Percentiles rank a stretch among this genome's conserved stretches.
Evolutionary conservation across 2,113 vertebrate species (phyloP).

Genomic region (Otus sunia): DNA sequence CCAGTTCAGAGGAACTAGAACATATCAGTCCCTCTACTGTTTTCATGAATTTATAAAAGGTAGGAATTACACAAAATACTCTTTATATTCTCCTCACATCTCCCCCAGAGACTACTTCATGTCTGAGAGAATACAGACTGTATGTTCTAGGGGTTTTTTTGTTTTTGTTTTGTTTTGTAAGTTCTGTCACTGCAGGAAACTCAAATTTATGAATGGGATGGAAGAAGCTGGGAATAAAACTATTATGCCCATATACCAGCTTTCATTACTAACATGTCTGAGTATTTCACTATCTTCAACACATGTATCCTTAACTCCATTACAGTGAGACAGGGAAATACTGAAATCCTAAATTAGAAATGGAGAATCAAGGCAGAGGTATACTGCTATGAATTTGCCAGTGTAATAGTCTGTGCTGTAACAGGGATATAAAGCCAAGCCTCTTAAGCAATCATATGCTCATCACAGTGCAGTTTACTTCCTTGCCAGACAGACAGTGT

Average conservation of each 20-base stretch:
- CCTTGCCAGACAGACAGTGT: background rate
- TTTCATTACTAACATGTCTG: background rate
- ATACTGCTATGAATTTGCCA: background rate
- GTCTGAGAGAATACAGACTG: background rate
- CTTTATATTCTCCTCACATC: background rate
- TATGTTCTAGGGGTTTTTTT: no score
- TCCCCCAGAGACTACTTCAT: background rate
- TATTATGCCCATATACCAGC: background rate
- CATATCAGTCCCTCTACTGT: background rate
- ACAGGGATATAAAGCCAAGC: background rate
- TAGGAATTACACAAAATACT: background rate
- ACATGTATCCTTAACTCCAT: background rate
- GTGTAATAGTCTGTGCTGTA: background rate
- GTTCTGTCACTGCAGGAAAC: background rate
- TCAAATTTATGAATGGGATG: background rate
- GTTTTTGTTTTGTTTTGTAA: background rate
- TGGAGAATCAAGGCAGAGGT: background rate
- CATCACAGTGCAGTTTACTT: background rate
- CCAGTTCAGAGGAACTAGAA: background rate
- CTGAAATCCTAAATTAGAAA: background rate
- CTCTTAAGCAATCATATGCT: background rate
- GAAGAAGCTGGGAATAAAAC: background rate
- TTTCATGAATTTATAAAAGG: background rate
- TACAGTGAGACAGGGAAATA: background rate
- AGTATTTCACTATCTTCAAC: background rate